phyloP scores from a whole-genome alignment of 2,888 invertebrate species.

The Fragum whitleyi region DNA sequence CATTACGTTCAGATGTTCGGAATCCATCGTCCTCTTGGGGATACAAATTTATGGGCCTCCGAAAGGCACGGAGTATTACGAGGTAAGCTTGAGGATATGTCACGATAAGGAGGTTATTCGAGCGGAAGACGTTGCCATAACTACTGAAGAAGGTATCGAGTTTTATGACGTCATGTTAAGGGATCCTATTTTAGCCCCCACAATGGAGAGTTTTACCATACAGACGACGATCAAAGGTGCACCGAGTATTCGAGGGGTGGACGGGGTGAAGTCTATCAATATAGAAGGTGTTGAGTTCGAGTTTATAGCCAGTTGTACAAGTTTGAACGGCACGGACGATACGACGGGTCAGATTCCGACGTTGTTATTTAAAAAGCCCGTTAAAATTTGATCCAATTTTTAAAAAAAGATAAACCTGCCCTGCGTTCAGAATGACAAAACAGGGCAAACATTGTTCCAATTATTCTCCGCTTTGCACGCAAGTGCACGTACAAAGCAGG shows the following conservation, averaged over 20 bases:
- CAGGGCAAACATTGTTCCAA: too few relatives aligned
- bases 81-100: slow-evolving; percentile 32
- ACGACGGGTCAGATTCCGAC: slow-evolving; percentile 60
- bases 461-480: too few relatives aligned
- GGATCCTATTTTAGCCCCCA: slow-evolving; percentile 33
- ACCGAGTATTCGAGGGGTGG: slow-evolving; percentile 44
- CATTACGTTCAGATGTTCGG: slow-evolving; percentile 54
- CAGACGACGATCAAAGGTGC: slow-evolving; percentile 34
- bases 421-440: too few relatives aligned
- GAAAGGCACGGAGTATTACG: slow-evolving; percentile 21
- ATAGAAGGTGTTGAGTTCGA: slow-evolving; percentile 49
- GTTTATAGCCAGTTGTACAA: slow-evolving; percentile 57
- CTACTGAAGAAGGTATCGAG: slow-evolving; percentile 25
- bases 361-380: slow-evolving; percentile 45
- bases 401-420: too few relatives aligned
- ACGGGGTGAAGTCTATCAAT: slow-evolving; percentile 29
- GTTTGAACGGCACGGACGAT: slow-evolving; percentile 59
- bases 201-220: slow-evolving; percentile 37
- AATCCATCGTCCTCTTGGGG: slow-evolving; percentile 40
- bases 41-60: slow-evolving; percentile 55
- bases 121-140: slow-evolving; percentile 11
- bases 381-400: neutral
- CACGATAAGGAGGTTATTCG: slow-evolving; percentile 40
- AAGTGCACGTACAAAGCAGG: too few relatives aligned
- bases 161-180: slow-evolving; percentile 48